phyloP scores from a whole-genome alignment of 2,113 vertebrate species.

The Gallinago paraguaiae region DNA sequence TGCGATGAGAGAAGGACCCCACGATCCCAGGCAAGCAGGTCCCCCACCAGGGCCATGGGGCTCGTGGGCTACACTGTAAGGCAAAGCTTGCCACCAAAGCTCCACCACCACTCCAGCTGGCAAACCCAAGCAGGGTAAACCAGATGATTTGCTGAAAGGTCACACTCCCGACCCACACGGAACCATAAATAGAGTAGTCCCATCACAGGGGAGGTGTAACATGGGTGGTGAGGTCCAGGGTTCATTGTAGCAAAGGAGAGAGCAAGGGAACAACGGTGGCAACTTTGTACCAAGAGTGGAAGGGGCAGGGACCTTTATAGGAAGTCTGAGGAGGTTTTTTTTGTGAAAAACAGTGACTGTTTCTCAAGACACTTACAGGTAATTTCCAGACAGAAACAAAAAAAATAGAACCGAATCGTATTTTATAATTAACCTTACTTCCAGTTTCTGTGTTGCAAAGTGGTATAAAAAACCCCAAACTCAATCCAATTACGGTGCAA shows the following conservation, averaged over 20 bases:
- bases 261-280: neutral
- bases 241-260: neutral
- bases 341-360: neutral
- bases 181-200: rapidly evolving
- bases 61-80: neutral
- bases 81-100: neutral
- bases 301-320: neutral
- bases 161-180: neutral
- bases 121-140: neutral
- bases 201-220: neutral
- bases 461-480: neutral
- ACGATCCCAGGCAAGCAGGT: neutral
- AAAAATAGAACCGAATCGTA: neutral
- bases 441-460: neutral
- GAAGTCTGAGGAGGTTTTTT: neutral
- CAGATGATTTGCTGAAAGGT: neutral
- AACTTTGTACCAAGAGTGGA: neutral
- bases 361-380: neutral
- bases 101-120: rapidly evolving
- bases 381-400: neutral
- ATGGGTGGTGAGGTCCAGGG: neutral
- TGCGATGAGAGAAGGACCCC: neutral
- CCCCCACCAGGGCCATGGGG: rapidly evolving
- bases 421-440: neutral
- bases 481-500: neutral